phyloP scores from a whole-genome alignment of 2,797 vertebrate genomes.

The Gadopsis marmoratus region DNA sequence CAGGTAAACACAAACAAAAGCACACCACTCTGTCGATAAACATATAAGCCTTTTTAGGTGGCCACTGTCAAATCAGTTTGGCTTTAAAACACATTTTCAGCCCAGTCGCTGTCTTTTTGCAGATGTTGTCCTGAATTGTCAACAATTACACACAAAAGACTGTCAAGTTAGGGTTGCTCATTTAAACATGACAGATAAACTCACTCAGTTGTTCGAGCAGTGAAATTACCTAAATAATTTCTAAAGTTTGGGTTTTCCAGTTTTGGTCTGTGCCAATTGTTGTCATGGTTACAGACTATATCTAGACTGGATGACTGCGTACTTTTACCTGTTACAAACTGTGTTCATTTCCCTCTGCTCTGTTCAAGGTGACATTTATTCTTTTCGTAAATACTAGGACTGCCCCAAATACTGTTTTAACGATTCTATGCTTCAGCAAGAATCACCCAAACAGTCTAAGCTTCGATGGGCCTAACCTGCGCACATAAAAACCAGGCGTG shows the following conservation, averaged over 20 bases:
- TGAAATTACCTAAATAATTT: conserved; percentile 10
- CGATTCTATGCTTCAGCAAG: no score
- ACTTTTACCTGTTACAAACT: background rate
- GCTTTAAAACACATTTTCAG: background rate
- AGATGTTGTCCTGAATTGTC: background rate
- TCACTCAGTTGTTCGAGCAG: background rate
- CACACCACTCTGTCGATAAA: background rate
- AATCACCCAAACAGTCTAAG: no score
- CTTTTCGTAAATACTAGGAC: background rate
- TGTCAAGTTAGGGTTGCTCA: background rate
- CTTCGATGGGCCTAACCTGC: no score
- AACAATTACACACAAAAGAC: background rate
- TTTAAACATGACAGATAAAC: background rate
- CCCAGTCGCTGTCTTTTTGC: background rate
- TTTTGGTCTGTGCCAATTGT: background rate
- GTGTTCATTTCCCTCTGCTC: conserved; percentile 7
- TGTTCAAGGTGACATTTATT: background rate
- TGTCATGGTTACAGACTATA: background rate
- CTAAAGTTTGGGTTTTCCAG: background rate
- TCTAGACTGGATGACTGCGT: background rate
- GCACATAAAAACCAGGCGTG: no score
- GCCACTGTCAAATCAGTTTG: background rate
- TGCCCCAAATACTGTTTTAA: no score
- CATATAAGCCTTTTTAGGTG: background rate
- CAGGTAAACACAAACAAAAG: background rate